Percentiles rank a stretch among this genome's conserved stretches.
phyloP scores from a whole-genome alignment of 2,888 invertebrate genomes.

The Emesis furor region DNA sequence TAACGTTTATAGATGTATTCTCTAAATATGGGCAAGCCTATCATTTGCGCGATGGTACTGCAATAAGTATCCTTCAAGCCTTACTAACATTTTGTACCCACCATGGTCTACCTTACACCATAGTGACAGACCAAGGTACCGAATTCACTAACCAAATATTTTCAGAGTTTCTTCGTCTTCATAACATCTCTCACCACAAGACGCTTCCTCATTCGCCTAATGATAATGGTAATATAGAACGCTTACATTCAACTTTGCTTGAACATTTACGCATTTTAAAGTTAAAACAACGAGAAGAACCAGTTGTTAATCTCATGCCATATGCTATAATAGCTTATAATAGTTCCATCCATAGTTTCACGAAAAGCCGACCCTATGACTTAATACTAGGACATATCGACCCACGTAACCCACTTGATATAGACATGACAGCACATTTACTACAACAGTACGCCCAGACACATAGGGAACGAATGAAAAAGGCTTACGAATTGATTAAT shows the following conservation, averaged over 20 bases:
- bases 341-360: slow-evolving; percentile 43
- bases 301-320: slow-evolving; percentile 37
- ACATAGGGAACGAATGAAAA: slow-evolving; percentile 34
- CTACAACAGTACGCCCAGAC: slow-evolving; percentile 48
- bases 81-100: slow-evolving; percentile 44
- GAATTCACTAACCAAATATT: slow-evolving; percentile 46
- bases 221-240: slow-evolving; percentile 15
- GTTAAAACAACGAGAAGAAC: slow-evolving; percentile 39
- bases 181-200: slow-evolving; percentile 43
- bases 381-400: slow-evolving; percentile 62
- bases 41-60: slow-evolving; percentile 29
- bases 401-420: slow-evolving; percentile 53
- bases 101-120: slow-evolving; percentile 46
- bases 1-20: slow-evolving; percentile 45
- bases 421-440: slow-evolving; percentile 43
- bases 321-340: slow-evolving; percentile 70
- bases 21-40: slow-evolving; percentile 19
- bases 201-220: background rate
- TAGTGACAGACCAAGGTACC: slow-evolving; percentile 50
- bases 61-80: slow-evolving; percentile 35
- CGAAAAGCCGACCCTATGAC: slow-evolving; percentile 16
- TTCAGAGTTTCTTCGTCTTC: slow-evolving; percentile 32
- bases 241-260: slow-evolving; percentile 48
- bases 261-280: slow-evolving; percentile 58
- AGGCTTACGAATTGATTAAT: slow-evolving; percentile 26